Conservation (phyloP, 53 echinoderm and acorn worm species). For the Echinarachnius parma region DNA sequence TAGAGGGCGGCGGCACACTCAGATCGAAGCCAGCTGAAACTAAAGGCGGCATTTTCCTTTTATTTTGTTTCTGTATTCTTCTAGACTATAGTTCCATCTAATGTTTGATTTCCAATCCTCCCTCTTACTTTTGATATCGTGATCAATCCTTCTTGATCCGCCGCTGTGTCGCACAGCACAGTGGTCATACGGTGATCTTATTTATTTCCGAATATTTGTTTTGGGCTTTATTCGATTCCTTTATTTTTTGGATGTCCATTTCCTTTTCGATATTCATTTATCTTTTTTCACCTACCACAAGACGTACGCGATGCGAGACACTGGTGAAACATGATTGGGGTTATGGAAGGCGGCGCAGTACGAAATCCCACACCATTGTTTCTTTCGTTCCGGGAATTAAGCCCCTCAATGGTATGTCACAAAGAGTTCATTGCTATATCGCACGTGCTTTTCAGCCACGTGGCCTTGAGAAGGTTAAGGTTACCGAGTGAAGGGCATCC, state of each 20-base stretch:
- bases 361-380: too few relatives aligned
- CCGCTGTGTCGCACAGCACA: neutral
- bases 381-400: too few relatives aligned
- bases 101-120: slow-evolving; percentile 31
- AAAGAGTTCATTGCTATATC: too few relatives aligned
- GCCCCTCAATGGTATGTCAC: too few relatives aligned
- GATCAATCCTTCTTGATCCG: neutral
- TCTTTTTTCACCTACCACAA: too few relatives aligned
- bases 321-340: neutral
- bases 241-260: neutral
- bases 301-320: too few relatives aligned
- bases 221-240: slow-evolving; percentile 23
- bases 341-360: neutral
- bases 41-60: slow-evolving; percentile 25
- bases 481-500: neutral
- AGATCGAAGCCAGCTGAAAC: too few relatives aligned
- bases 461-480: neutral
- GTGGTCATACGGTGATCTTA: neutral
- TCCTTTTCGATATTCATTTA: neutral
- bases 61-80: neutral
- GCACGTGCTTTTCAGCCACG: too few relatives aligned
- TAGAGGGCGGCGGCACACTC: too few relatives aligned
- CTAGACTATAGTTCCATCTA: neutral
- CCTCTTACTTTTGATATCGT: neutral
- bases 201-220: slow-evolving; percentile 43